Evolutionary conservation across 1,140 invertebrate genomes (phyloP).

Genomic region (Drosophila tristis): DNA sequence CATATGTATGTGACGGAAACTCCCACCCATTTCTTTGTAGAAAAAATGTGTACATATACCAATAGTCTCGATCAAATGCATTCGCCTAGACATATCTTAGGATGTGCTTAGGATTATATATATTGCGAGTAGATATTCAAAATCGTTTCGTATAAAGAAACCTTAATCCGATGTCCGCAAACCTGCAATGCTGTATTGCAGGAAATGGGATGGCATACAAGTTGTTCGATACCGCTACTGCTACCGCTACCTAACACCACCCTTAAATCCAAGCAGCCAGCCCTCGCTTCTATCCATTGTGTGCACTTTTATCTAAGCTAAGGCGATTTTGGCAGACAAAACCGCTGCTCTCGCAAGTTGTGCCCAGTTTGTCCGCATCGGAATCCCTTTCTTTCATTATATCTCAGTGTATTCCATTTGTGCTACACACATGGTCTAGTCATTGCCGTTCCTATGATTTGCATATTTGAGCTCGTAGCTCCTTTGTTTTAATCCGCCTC

Average conservation of each 20-base stretch:
- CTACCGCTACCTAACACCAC: slow-evolving; percentile 24
- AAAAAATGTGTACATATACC: no score
- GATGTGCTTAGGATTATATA: not conserved
- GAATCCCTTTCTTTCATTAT: slow-evolving; percentile 60
- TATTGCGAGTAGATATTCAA: slow-evolving; percentile 22
- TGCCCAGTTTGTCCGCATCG: slow-evolving; percentile 57
- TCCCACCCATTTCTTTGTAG: no score
- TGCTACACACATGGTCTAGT: slow-evolving; percentile 5
- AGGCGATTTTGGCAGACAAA: slow-evolving; percentile 79
- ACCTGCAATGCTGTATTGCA: slow-evolving; percentile 21
- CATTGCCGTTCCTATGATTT: slow-evolving; percentile 71
- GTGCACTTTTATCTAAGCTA: slow-evolving; percentile 74
- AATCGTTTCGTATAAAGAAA: slow-evolving; percentile 21
- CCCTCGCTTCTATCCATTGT: slow-evolving; percentile 43
- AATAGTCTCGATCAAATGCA: no score
- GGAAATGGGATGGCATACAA: slow-evolving; percentile 31
- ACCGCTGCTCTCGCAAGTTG: slow-evolving; percentile 79
- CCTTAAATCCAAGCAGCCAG: no score
- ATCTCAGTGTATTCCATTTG: slow-evolving; percentile 12
- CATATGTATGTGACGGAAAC: no score
- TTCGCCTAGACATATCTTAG: slow-evolving; percentile 16
- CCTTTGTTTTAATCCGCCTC: slow-evolving; percentile 78
- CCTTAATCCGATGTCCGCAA: slow-evolving; percentile 59
- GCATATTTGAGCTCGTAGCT: slow-evolving; percentile 75
- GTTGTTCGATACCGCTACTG: slow-evolving; percentile 24